Evolutionary conservation across 2,888 invertebrate species (phyloP), one percentile per base, ranked within the genome.

Genomic region (Watsonalla cultraria): DNA sequence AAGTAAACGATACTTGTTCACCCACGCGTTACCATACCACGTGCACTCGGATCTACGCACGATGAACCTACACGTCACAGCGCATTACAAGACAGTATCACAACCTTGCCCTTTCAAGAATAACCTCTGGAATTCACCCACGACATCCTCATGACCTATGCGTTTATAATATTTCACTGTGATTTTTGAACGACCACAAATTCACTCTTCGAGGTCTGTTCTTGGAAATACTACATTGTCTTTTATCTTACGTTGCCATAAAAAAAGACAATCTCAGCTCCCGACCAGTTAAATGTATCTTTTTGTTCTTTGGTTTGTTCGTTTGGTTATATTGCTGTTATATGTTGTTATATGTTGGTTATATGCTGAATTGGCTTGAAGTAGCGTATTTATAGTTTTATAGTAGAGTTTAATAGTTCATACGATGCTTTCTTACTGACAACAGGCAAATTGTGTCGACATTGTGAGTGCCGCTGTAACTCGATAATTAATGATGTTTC

Each of bases 11-110:
- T 74, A 77, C 85, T 76, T 60, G 86, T 84, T 78, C 86, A 74
- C 87, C 87, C 81, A 87, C 87, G 81, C 80, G 42, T 45, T 37
- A 62, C 70, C 77, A 45, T 39, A 62, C 72, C 78, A 80, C 81
- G 78, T 78, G 80, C 78, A 77, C 11, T 42, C 42, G 9, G 49
- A 35, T 48, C 49, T 37, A 39, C 49, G 49, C 49, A 49, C 39
- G 49, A 14, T 49, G 49, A 49, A 49, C 49, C 14, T 14, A 35
- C 2, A 49, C 49, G 13, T 8, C 49, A 39, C 49, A 49, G 49
- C 15, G 37, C 37, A 49, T 49, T 37, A 11, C 15, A 39, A 13
- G 14, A 37, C 37, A 49, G 49, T 15, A 39, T 15, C 49, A 7
- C 49, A 49, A 49, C 49, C 49, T 49, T 39, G 49, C 9, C 39